phyloP scores from a whole-genome alignment of 2,888 invertebrate species.

The Caradrina kadenii region DNA sequence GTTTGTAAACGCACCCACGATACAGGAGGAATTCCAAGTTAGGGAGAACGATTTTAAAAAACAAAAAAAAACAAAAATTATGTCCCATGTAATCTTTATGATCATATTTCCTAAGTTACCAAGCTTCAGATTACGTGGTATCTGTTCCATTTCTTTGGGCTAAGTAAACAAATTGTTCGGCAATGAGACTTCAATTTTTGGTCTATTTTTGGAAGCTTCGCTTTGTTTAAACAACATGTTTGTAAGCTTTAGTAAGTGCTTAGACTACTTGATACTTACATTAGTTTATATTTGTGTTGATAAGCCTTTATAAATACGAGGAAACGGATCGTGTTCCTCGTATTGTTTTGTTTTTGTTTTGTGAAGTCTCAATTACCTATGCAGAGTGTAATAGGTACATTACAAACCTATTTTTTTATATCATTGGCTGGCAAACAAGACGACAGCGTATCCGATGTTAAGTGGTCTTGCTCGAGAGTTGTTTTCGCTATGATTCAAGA shows the following conservation, averaged over 20 bases:
- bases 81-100: constrained; percentile 19
- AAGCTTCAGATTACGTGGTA: not conserved
- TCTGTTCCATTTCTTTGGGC: not conserved
- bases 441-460: too few relatives aligned
- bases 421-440: too few relatives aligned
- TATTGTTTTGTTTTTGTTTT: not conserved
- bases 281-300: constrained; percentile 27
- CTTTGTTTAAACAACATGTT: constrained; percentile 37
- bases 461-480: too few relatives aligned
- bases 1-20: too few relatives aligned
- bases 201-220: constrained; percentile 11
- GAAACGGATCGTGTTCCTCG: not conserved
- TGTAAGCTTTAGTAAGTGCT: constrained; percentile 22
- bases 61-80: constrained; percentile 3
- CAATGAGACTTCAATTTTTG: constrained; percentile 22
- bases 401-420: too few relatives aligned
- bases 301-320: constrained; percentile 12
- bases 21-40: too few relatives aligned
- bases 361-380: not conserved
- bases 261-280: constrained; percentile 9
- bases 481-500: too few relatives aligned
- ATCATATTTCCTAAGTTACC: constrained; percentile 24
- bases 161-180: constrained; percentile 5
- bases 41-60: too few relatives aligned
- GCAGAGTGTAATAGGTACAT: too few relatives aligned